Base-by-base conservation (phyloP, 92 coral and sea anemone species). In the Bergia sp. region DNA sequence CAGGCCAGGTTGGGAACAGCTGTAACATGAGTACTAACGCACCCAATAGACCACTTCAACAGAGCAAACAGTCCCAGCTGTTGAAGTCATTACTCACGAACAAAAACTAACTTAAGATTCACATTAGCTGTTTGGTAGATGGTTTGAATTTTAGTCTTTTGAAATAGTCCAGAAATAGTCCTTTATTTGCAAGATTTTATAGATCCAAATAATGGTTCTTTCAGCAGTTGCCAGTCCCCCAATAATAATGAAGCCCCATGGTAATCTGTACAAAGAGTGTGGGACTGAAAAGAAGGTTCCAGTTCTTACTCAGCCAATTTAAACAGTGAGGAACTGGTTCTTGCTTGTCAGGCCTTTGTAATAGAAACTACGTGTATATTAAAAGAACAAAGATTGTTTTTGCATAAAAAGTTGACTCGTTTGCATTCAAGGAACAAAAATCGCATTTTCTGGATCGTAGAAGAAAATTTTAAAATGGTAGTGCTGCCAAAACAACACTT, bases 61-160 rank as follows among this genome's bases (percentile, higher is more conserved):
- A 84, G 29, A 47, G 78, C 77, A 72, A 84, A 44, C 79, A 71
- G 37, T 36, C 87, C 20, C 79, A 47, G 39, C 77, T 84, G 61
- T 69, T 71, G 45, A n/a, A 57, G 23, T 71, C 79, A 20, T 71
- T 84, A 45, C 79, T 84, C 43, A 11, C 79, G 71, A 84, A 84
- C 42, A 74, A 45, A 84, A 69, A 69, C 65, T 44, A 84, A 55
- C 41, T 53, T 3, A 38, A 37, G 21, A 16, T 53, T 80, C 83
- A 13, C 36, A 6, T 23, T 61, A 61, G 23, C 29, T 61, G 29
- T 61, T 61, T 1, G 23, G 15, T 20, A 20, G 66, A 57, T 55
- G 66, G 66, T 57, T 2, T 0, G 23, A 13, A 7, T 55, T 55
- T 0, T 55, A 55, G 1, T 55, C 64, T 55, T 55, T 29, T 29